Evolutionary conservation across 2,797 vertebrate genomes (phyloP), one percentile per base, ranked within the genome.

Genomic region (Myiotriccus ornatus): DNA sequence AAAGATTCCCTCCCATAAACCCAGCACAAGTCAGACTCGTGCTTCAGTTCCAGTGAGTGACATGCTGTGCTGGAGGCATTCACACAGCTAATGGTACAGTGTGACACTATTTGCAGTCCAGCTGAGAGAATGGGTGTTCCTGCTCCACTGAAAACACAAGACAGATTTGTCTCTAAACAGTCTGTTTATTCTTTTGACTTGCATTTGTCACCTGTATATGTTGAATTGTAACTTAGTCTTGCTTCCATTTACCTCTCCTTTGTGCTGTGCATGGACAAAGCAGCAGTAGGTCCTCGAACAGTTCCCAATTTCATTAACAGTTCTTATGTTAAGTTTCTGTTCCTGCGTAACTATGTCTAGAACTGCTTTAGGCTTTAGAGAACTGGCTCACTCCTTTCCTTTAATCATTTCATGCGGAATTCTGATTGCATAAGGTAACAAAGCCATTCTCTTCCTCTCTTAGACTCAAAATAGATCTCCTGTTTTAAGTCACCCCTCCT

Each of bases 251-350:
- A 56, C 27, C 87, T 94, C 76, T 90, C 11, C 41, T 41, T 94
- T 80, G 52, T n/a, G 41, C 55, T 67, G 25, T 37, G 28, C 12
- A 2, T n/a, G 17, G 68, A 69, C 39, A 85, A 90, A 92, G 60
- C 67, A 85, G 78, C 41, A 77, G 67, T 17, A 91, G 56, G 41
- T 89, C 56, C 41, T 74, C 50, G 27, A 94, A 67, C 7, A 46
- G 43, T 84, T 87, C 67, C 64, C n/a, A 69, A 2, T 82, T 87
- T 84, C 37, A 65, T 67, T 73, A 77, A 50, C 46, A 62, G 63
- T 81, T 84, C 65, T 68, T n/a, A 52, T 17, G 23, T 73, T 70
- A 87, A 73, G 84, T 89, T 92, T 91, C 75, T 92, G 52, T 89
- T 96, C 87, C 87, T 84, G 74, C 64, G 64, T 83, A 87, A 87